These are phyloP conservation scores for Apus apus DNA, from an alignment of 2,113 vertebrate species.

Conservation along the genomic window DNA sequence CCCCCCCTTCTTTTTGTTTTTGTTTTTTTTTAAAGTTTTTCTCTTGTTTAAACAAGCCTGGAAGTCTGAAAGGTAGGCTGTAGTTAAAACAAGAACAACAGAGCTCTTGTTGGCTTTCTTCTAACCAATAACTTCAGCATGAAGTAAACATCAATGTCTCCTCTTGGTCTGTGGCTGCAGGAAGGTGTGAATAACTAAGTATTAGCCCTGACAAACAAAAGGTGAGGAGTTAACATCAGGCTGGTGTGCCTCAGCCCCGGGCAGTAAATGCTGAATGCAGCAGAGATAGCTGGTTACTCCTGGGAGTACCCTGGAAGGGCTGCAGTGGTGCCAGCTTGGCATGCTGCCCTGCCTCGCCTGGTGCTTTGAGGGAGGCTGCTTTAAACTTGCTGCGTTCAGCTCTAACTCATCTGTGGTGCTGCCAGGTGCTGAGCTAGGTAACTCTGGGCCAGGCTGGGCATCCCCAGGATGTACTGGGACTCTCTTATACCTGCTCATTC, in stretches of 20 bases:
- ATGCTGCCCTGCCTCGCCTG: not conserved
- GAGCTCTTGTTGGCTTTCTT: not conserved
- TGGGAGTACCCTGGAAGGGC: not conserved
- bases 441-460: not conserved
- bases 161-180: not conserved
- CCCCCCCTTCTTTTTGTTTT: rapidly evolving
- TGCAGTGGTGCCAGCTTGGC: rapidly evolving
- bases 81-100: not conserved
- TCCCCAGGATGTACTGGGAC: not conserved
- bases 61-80: not conserved
- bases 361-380: not conserved
- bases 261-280: not conserved
- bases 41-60: not conserved
- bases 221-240: not conserved
- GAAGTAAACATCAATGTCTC: not conserved
- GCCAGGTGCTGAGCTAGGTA: constrained; percentile 34
- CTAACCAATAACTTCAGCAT: not conserved
- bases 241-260: not conserved
- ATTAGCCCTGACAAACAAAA: not conserved
- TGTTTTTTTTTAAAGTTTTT: not conserved
- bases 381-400: not conserved
- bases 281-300: not conserved
- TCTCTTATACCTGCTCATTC: not conserved
- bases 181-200: not conserved
- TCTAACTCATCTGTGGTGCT: rapidly evolving